phyloP scores from a whole-genome alignment of 2,797 vertebrate species.

The Acanthurus tractus region DNA sequence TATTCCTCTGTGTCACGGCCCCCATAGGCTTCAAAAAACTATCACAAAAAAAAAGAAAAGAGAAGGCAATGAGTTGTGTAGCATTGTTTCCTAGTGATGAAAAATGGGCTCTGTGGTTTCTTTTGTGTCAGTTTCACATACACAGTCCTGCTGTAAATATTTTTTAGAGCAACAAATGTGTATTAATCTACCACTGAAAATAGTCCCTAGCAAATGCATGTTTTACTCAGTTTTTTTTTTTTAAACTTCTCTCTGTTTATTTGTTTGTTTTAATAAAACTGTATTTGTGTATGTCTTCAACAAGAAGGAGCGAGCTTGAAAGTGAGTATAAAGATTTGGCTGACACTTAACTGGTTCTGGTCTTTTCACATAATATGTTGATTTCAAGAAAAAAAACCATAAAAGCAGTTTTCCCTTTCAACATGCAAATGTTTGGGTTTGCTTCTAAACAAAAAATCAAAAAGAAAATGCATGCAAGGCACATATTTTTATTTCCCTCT shows the following conservation, averaged over 20 bases:
- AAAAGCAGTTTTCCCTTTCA: not conserved
- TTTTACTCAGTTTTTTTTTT: not conserved
- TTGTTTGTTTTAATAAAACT: not conserved
- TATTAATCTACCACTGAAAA: no score
- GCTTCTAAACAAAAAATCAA: not conserved
- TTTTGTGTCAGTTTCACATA: no score
- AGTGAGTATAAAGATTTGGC: not conserved
- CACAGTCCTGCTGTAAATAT: no score
- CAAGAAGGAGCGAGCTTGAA: not conserved
- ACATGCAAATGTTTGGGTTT: not conserved
- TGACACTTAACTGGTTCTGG: not conserved
- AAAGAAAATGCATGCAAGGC: not conserved
- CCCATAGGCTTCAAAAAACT: not conserved
- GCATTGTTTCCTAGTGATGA: not conserved
- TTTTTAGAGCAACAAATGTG: no score
- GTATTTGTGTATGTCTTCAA: not conserved
- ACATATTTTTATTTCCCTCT: not conserved
- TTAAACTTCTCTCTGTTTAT: no score
- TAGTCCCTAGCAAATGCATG: not conserved
- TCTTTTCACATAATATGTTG: not conserved
- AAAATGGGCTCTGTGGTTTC: not conserved
- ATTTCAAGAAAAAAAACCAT: not conserved
- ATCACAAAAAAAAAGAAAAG: not conserved
- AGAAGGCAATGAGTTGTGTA: no score
- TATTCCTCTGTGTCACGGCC: not conserved